phyloP scores from a whole-genome alignment of 2,797 vertebrate species.

The Myripristis murdjan region DNA sequence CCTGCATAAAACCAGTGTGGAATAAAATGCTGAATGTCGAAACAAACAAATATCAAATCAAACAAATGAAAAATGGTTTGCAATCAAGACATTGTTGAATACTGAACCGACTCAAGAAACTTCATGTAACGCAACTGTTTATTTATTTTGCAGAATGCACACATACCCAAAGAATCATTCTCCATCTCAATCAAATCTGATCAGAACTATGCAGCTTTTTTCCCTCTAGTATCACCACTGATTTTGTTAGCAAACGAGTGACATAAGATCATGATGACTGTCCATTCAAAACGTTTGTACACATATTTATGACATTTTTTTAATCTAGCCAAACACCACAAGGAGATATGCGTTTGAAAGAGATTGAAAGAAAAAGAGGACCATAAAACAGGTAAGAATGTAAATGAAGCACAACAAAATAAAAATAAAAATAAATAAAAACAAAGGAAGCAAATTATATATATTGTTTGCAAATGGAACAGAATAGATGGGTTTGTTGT shows the following conservation, averaged over 20 bases:
- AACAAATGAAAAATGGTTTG: neutral
- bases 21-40: no score
- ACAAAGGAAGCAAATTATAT: constrained; percentile 46
- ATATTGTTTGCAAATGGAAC: constrained; percentile 50
- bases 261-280: constrained; percentile 48
- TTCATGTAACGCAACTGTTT: constrained; percentile 73
- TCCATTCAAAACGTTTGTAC: constrained; percentile 59
- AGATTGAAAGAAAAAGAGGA: constrained; percentile 52
- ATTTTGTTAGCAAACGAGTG: constrained; percentile 62
- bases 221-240: constrained; percentile 55
- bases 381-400: constrained; percentile 47
- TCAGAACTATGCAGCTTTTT: constrained; percentile 63
- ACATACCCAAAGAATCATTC: constrained; percentile 65
- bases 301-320: constrained; percentile 31
- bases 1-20: no score
- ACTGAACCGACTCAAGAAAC: constrained; percentile 18
- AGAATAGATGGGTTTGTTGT: constrained; percentile 39
- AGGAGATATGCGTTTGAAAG: constrained; percentile 17
- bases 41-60: neutral
- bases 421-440: constrained; percentile 52
- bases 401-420: constrained; percentile 47
- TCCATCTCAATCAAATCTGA: constrained; percentile 50
- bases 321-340: constrained; percentile 42
- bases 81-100: neutral
- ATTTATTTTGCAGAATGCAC: constrained; percentile 83